Base-by-base conservation (phyloP, 2,113 vertebrate species). In the Romanogobio albipinnatus region DNA sequence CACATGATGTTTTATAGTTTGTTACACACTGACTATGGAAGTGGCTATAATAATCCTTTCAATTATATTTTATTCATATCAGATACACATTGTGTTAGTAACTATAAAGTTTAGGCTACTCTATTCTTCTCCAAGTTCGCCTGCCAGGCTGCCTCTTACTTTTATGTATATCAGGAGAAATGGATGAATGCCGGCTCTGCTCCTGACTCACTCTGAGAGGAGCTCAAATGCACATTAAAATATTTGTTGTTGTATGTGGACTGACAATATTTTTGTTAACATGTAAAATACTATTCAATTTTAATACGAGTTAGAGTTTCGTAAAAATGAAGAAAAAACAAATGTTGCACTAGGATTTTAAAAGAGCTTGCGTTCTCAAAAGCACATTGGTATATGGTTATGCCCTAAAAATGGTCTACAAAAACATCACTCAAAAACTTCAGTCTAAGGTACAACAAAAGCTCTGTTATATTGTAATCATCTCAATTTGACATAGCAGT, bases 301-400 rank as follows among this genome's bases (percentile, higher is more conserved):
- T 91, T 89, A 92, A 88, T 51, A 51, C 15, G 24, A 15, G 13
- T 66, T 66, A 0, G 26, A 33, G 14, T 66, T 17, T 22, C 17
- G 14, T 15, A 66, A 14, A 17, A 66, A 62, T 2, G 13, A 6
- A 29, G 33, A 58, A 66, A 24, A 51, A 47, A 47, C 45, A 62
- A 29, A 62, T 6, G 26, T 64, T 66, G 62, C 62, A 33, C 14
- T 66, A 15, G 26, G 11, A 64, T 29, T 29, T 29, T 64, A 29
- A 64, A 64, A 64, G 62, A 36, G 62, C 24, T 33, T 66, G 29
- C 33, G 62, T 33, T 29, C 62, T 26, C 13, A 64, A 64, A 64
- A 64, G 24, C 61, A 66, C 62, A 33, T 66, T 66, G 62, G 7
- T 66, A 17, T 66, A 29, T 6, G 0, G 26, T 33, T 58, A 22